Evolutionary conservation across 2,797 vertebrate genomes (phyloP).

Genomic region (Spinus olivaceus): DNA sequence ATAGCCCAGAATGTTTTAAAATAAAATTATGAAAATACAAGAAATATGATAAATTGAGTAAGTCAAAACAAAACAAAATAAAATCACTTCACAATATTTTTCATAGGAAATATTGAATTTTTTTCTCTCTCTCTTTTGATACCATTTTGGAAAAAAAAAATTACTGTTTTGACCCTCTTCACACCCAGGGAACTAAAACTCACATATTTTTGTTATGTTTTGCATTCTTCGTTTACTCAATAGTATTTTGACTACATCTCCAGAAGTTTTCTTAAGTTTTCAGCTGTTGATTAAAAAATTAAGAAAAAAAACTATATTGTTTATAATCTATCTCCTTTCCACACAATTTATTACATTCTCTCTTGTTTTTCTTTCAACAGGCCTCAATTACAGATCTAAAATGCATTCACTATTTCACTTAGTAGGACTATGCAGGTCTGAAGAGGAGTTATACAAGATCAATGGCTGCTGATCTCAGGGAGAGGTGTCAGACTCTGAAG

Average conservation of each 20-base stretch:
- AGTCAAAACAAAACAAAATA: neutral
- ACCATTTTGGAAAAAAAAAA: neutral
- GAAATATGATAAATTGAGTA: neutral
- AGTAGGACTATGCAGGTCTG: neutral
- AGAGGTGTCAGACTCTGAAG: neutral
- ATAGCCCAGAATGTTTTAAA: neutral
- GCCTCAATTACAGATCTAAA: neutral
- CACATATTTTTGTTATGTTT: neutral
- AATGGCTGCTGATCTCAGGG: neutral
- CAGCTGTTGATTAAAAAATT: neutral
- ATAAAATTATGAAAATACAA: neutral
- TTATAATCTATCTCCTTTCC: neutral
- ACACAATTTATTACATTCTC: neutral
- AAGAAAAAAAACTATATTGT: neutral
- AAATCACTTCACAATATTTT: neutral
- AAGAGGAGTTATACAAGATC: neutral
- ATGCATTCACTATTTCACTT: neutral
- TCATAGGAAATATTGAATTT: neutral
- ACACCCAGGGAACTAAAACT: neutral
- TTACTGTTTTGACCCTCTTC: neutral
- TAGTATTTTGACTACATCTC: neutral
- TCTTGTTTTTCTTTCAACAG: neutral
- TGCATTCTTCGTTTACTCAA: neutral
- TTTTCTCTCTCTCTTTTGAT: neutral
- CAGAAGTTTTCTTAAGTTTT: neutral